phyloP scores from a whole-genome alignment of 1,140 invertebrate genomes.

The Saxidomus purpurata region DNA sequence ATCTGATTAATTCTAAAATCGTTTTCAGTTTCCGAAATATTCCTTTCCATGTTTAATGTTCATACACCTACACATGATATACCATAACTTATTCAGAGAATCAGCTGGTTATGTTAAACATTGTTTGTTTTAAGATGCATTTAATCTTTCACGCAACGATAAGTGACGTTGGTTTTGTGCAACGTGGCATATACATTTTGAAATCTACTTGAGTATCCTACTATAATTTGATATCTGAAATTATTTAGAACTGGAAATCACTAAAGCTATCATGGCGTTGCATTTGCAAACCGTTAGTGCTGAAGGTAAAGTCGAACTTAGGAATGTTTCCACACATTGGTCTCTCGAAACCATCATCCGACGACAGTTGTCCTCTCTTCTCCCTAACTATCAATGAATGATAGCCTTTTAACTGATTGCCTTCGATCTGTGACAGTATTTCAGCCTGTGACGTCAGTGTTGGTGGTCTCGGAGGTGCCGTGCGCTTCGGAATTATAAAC shows the following conservation, averaged over 20 bases:
- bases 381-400: background rate
- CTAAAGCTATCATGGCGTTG: background rate
- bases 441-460: background rate
- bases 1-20: too few relatives aligned
- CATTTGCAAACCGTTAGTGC: background rate
- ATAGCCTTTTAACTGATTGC: background rate
- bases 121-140: too few relatives aligned
- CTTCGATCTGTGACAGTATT: background rate
- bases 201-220: too few relatives aligned
- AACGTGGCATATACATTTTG: too few relatives aligned
- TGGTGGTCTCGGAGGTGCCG: background rate
- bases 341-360: background rate
- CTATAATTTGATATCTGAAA: too few relatives aligned
- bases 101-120: too few relatives aligned
- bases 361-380: background rate
- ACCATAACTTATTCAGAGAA: too few relatives aligned
- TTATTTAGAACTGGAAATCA: background rate
- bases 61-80: too few relatives aligned
- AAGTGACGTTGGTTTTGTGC: too few relatives aligned
- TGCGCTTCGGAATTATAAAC: background rate
- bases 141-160: too few relatives aligned
- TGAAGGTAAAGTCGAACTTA: background rate
- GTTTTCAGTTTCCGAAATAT: too few relatives aligned
- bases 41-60: too few relatives aligned
- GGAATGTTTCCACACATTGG: background rate